Evolutionary conservation across 2,113 vertebrate species (phyloP).

Genomic region (Ctenodactylus gundi): DNA sequence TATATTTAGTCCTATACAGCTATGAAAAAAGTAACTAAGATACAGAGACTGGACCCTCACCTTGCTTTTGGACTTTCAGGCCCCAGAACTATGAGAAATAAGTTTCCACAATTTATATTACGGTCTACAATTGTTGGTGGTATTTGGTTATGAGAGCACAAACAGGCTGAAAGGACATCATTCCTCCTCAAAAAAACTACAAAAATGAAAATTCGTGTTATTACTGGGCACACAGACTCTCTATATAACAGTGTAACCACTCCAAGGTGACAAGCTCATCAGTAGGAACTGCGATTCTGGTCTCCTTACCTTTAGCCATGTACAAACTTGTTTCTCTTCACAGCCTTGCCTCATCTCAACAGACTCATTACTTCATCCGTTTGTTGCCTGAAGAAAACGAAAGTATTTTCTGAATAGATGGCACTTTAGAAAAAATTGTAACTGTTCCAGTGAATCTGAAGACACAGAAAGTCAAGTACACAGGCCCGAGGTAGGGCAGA

Average conservation of each 20-base stretch:
- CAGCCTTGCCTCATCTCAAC: background rate
- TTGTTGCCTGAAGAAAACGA: background rate
- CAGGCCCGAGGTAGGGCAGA: background rate
- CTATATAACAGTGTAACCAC: too few relatives aligned
- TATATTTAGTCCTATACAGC: too few relatives aligned
- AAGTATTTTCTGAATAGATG: constrained; percentile 16
- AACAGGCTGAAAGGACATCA: background rate
- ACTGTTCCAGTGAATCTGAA: background rate
- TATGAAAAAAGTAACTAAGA: too few relatives aligned
- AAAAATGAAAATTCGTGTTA: background rate
- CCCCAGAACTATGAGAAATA: background rate
- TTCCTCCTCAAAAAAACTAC: background rate
- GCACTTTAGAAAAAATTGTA: background rate
- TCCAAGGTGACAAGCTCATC: background rate
- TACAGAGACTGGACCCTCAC: background rate
- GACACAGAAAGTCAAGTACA: background rate
- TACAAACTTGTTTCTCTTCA: background rate
- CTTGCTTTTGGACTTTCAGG: background rate
- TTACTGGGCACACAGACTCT: background rate
- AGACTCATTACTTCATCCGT: background rate
- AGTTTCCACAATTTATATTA: background rate
- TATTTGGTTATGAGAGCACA: background rate
- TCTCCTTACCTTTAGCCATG: background rate
- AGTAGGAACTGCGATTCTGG: background rate
- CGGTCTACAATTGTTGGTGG: background rate